Base-by-base conservation (phyloP, 2,113 vertebrate species). In the Pseudolaguvia tuberculata region DNA sequence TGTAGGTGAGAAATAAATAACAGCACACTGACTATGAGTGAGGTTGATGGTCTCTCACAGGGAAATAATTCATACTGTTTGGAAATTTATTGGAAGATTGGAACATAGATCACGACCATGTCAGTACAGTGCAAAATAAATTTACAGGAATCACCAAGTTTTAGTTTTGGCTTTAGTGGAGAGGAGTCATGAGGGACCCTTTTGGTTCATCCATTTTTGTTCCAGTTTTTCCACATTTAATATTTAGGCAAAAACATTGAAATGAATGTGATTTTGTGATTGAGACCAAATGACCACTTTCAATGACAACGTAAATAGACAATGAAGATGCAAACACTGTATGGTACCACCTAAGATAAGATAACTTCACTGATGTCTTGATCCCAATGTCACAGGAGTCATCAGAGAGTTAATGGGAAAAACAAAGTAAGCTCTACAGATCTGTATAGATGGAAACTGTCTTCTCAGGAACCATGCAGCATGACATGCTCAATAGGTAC, bases 371-470 rank as follows among this genome's bases (percentile, higher is more conserved):
- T 56, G 11, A 74, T 59, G n/a, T 18, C 53, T 10, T 71, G 21
- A 48, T 31, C 15, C 62, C 55, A 29, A 67, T 56, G 8, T 12
- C n/a, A 7, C 91, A 98, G 96, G 87, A 92, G 89, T 84, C 92
- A 95, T 86, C 91, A 94, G 83, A 95, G 93, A 85, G 83, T 93
- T 78, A 83, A 91, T 18, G 93, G 92, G 83, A 97, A 97, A 89
- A 94, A 94, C 80, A 95, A 93, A 56, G 87, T 96, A 87, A 99
- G 96, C 76, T 84, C 95, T 0, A 95, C 96, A 1, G 97, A 99
- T 87, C 96, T 98, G 95, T 99, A 99, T 86, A 93, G 96, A 76
- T 99, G 96, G 96, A 99, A 99, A 73, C 91, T 99, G 13, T 98
- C 95, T 1, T 96, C 95, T 11, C 97, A 99, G 1, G 96, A 98